Base-by-base conservation (phyloP, 2,888 invertebrate species). In the Cephus nigrinus region DNA sequence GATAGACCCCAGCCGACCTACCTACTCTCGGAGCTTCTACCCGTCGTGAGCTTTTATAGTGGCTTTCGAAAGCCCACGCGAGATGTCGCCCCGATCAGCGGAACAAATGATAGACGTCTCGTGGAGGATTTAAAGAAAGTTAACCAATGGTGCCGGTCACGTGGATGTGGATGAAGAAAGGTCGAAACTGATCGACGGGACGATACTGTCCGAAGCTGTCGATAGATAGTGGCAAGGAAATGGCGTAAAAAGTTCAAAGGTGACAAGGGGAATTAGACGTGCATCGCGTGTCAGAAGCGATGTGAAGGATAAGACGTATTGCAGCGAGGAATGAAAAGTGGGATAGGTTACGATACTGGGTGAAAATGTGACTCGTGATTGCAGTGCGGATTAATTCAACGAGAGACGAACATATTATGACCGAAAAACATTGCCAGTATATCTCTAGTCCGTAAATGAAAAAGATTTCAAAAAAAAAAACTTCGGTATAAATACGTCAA, bases 401-500 rank as follows among this genome's bases (percentile, higher is more conserved):
- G 73, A 75, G 74, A 77, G 75, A 75, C 74, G 74, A 55, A 78
- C 68, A 31, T 76, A 23, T 55, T 55, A 73, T 77, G 76, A 72
- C 35, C 73, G 68, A 73, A 75, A 75, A 76, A 82, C 82, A 82
- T 88, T 89, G 88, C 88, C 88, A 88, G 87, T 86, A 85, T 89
- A 88, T 84, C 82, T 86, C 84, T 87, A 89, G 87, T 82, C 84
- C 84, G 82, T 84, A 82, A 84, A 79, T 35, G 74, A 40, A 78
- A 69, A 79, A 76, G 76, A 75, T 40, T 34, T 40, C 11, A 35
- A 75, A 72, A 80, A 79, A 32, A 77, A 82, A 82, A 88, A 83
- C 85, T 88, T 89, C 88, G 88, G 86, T 88, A 90, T 89, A 88
- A 90, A 90, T 87, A 91, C 88, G 91, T 91, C 91, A 91, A 91